Evolutionary conservation across 2,888 invertebrate species (phyloP).

Genomic region (Hipparchia sbordonii): DNA sequence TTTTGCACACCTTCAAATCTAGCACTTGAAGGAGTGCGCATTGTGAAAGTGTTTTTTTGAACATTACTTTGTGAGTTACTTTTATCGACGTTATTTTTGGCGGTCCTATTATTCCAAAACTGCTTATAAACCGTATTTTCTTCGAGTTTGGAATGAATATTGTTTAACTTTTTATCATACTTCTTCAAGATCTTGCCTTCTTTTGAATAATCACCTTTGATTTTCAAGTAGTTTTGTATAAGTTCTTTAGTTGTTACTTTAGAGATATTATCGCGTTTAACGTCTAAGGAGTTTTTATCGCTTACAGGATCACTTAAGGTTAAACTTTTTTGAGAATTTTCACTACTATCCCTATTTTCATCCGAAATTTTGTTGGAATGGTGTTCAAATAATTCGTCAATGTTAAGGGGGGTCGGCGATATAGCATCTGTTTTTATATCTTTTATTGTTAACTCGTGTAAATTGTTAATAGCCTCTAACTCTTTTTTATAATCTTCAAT

Average conservation of each 20-base stretch:
- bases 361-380: slow-evolving; percentile 52
- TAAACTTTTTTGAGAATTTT: slow-evolving; percentile 47
- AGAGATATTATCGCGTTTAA: slow-evolving; percentile 60
- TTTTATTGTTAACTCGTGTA: slow-evolving; percentile 75
- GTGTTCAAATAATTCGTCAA: slow-evolving; percentile 74
- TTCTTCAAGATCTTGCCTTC: slow-evolving; percentile 55
- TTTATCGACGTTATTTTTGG: slow-evolving; percentile 49
- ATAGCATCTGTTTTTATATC: slow-evolving; percentile 74
- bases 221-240: slow-evolving; percentile 75
- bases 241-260: slow-evolving; percentile 75
- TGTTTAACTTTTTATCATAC: slow-evolving; percentile 58
- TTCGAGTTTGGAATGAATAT: slow-evolving; percentile 49
- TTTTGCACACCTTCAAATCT: slow-evolving; percentile 71
- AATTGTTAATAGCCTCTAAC: slow-evolving; percentile 74
- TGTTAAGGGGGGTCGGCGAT: slow-evolving; percentile 72
- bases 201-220: slow-evolving; percentile 65
- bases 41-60: slow-evolving; percentile 59
- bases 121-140: slow-evolving; percentile 54
- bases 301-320: slow-evolving; percentile 42
- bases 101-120: slow-evolving; percentile 65
- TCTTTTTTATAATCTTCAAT: slow-evolving; percentile 81
- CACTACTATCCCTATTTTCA: slow-evolving; percentile 49
- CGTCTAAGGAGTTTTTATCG: slow-evolving; percentile 53
- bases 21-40: slow-evolving; percentile 63
- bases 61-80: slow-evolving; percentile 47